Evolutionary conservation across 2,888 invertebrate genomes (phyloP).

Genomic region (Eristalis tenax): DNA sequence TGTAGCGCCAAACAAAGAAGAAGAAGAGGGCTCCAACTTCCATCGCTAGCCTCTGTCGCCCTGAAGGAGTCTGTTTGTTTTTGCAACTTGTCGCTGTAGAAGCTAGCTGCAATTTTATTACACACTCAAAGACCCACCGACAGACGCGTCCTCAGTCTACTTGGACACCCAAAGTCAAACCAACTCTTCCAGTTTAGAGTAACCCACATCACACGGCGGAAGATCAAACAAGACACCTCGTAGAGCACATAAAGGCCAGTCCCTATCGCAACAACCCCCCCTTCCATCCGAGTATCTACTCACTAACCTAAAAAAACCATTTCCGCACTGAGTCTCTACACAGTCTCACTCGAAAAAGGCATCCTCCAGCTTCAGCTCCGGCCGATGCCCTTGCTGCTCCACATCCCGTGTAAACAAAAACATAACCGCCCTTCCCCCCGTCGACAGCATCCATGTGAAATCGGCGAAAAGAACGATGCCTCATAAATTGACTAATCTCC

Average conservation of each 20-base stretch:
- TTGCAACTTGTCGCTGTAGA: no score
- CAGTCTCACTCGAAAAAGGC: background rate
- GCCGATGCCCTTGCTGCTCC: background rate
- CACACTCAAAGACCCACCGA: no score
- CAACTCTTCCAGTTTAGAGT: no score
- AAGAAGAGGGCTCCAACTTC: no score
- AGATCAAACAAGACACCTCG: no score
- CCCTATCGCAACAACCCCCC: background rate
- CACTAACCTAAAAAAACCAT: background rate
- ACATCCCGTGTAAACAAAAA: background rate
- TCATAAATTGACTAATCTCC: constrained; percentile 70
- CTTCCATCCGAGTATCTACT: background rate
- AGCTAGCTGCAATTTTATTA: no score
- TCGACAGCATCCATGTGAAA: constrained; percentile 37
- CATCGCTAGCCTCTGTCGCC: no score
- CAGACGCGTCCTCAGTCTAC: no score
- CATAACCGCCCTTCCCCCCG: background rate
- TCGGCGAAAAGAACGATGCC: constrained; percentile 64
- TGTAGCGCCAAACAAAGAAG: no score
- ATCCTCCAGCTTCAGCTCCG: background rate
- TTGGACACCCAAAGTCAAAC: no score
- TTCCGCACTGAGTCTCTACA: background rate
- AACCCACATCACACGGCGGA: no score
- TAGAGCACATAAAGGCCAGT: background rate
- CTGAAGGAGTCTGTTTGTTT: no score